A percentile compares a stretch with the other conserved stretches of the same genome.
Evolutionary conservation across 2,888 invertebrate genomes (phyloP).

Genomic region (Shargacucullia verbasci): DNA sequence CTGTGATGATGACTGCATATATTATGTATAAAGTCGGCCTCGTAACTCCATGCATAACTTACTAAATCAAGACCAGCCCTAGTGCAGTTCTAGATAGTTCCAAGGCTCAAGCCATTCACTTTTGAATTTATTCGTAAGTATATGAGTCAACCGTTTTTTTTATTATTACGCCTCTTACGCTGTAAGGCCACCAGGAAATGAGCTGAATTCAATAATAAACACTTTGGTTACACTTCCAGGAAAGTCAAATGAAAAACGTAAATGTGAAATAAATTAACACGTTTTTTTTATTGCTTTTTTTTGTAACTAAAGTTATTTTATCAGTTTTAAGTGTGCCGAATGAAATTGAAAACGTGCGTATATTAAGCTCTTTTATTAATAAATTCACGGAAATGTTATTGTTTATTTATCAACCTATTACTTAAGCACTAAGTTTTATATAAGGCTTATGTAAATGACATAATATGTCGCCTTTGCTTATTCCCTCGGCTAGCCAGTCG

Average conservation of each 20-base stretch:
- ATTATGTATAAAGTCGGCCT: constrained; percentile 25
- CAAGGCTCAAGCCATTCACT: constrained; percentile 54
- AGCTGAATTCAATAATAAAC: constrained; percentile 30
- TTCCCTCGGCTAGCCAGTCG: too few species aligned
- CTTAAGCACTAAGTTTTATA: too few species aligned
- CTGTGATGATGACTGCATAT: neutral
- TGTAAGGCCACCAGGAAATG: constrained; percentile 56
- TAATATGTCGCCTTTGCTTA: too few species aligned
- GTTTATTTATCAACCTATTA: too few species aligned
- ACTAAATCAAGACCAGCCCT: constrained; percentile 36
- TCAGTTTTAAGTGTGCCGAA: too few species aligned
- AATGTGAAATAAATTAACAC: too few species aligned
- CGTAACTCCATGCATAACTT: constrained; percentile 19
- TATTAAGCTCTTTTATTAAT: too few species aligned
- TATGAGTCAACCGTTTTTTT: constrained; percentile 53
- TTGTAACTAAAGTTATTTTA: too few species aligned
- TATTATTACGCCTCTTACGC: constrained; percentile 34
- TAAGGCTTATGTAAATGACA: too few species aligned
- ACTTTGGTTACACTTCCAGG: constrained; percentile 20
- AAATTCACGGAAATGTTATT: too few species aligned
- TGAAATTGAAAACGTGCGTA: too few species aligned
- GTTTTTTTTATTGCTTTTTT: too few species aligned
- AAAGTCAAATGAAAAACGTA: constrained; percentile 9
- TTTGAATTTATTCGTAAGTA: constrained; percentile 29
- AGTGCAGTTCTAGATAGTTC: constrained; percentile 41